phyloP scores from a whole-genome alignment of 2,113 vertebrate species.

The Sus scrofa region T2T-Sscrofa CM000817.6:134631001-134631500 shows the following conservation, averaged over 20 bases:
- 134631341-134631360: neutral
- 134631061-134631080: neutral
- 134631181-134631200: neutral
- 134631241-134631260: neutral
- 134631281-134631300: neutral
- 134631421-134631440: neutral
- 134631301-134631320: neutral
- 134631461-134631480: neutral
- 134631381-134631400: fast-evolving
- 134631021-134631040: neutral
- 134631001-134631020: neutral
- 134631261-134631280: neutral
- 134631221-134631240: neutral
- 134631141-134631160: neutral
- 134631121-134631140: neutral
- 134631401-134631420: neutral
- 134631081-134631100: fast-evolving
- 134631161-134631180: neutral
- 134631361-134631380: neutral
- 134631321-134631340: neutral
- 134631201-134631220: neutral
- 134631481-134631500: neutral
- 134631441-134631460: neutral
- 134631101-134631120: neutral
- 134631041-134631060: neutral